A percentile compares a stretch with the other conserved stretches of the same genome.
phyloP scores from a whole-genome alignment of 2,888 invertebrate genomes.

The Clistopyga incitator region DNA sequence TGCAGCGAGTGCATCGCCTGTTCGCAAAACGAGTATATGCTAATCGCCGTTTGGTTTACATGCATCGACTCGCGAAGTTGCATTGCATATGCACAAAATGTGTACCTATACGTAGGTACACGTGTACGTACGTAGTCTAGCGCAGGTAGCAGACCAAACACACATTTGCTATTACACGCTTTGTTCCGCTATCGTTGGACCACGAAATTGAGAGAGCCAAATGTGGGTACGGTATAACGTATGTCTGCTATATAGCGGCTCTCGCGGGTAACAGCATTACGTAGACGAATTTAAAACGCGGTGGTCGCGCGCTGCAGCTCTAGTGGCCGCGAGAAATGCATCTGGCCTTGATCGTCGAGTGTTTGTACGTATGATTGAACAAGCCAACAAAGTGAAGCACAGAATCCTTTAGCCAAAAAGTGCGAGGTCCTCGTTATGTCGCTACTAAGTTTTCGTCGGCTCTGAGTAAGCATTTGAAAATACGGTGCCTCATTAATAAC shows the following conservation, averaged over 20 bases:
- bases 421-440: constrained; percentile 10
- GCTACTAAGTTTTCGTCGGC: not conserved
- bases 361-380: constrained; percentile 1
- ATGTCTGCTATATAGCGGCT: constrained; percentile 17
- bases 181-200: constrained; percentile 43
- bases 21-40: constrained; percentile 16
- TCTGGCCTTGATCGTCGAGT: constrained; percentile 53
- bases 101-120: not conserved
- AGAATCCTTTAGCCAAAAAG: constrained; percentile 20
- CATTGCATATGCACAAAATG: not conserved
- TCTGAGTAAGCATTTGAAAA: too few relatives aligned
- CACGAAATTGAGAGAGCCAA: constrained; percentile 59
- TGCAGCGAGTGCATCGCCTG: not conserved
- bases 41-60: constrained; percentile 28
- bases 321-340: constrained; percentile 55
- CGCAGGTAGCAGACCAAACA: constrained; percentile 1
- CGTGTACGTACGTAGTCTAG: not conserved
- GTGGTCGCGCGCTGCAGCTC: constrained; percentile 35
- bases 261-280: constrained; percentile 44
- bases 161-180: constrained; percentile 47
- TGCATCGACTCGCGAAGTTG: constrained; percentile 25
- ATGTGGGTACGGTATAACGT: constrained; percentile 47
- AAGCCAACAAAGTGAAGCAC: constrained; percentile 2
- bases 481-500: too few relatives aligned
- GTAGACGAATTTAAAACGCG: constrained; percentile 60